Conservation (phyloP, 2,113 vertebrate species). For the Cebidichthys violaceus region DNA sequence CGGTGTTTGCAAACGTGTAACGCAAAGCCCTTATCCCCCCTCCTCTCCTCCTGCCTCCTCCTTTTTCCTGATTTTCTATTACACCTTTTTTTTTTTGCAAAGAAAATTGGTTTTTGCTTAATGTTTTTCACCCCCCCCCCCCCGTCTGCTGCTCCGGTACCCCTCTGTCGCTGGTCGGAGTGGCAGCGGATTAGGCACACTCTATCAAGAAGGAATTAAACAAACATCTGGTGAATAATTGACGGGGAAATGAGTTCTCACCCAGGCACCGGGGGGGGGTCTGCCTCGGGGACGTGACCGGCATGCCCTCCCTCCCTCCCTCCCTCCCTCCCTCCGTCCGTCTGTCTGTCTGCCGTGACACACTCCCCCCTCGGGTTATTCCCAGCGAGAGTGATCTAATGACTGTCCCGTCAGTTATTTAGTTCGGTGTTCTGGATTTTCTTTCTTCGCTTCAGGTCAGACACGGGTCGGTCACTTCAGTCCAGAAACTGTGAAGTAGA, state of each 20-base stretch:
- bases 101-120: slow-evolving; percentile 80
- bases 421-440: not conserved
- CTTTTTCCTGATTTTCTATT: slow-evolving; percentile 71
- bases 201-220: slow-evolving; percentile 85
- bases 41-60: slow-evolving; percentile 2
- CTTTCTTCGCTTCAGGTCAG: slow-evolving; percentile 11
- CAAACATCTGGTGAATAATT: slow-evolving; percentile 87
- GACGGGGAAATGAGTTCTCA: slow-evolving; percentile 83
- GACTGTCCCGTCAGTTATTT: slow-evolving; percentile 19
- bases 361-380: slow-evolving; percentile 20
- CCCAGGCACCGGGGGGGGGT: slow-evolving; percentile 53
- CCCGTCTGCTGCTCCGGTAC: not conserved
- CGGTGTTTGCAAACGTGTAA: slow-evolving; percentile 59
- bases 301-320: slow-evolving; percentile 48
- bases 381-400: slow-evolving; percentile 3
- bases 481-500: not conserved
- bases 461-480: slow-evolving; percentile 2
- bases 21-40: not conserved
- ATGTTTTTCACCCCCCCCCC: slow-evolving; percentile 60
- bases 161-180: slow-evolving; percentile 58
- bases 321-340: not conserved
- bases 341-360: slow-evolving; percentile 17
- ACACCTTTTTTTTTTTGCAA: slow-evolving; percentile 52
- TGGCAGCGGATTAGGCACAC: slow-evolving; percentile 82
- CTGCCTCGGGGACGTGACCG: slow-evolving; percentile 71